Evolutionary conservation across 2,888 invertebrate species (phyloP).

Genomic region (Ophioninae sp.): DNA sequence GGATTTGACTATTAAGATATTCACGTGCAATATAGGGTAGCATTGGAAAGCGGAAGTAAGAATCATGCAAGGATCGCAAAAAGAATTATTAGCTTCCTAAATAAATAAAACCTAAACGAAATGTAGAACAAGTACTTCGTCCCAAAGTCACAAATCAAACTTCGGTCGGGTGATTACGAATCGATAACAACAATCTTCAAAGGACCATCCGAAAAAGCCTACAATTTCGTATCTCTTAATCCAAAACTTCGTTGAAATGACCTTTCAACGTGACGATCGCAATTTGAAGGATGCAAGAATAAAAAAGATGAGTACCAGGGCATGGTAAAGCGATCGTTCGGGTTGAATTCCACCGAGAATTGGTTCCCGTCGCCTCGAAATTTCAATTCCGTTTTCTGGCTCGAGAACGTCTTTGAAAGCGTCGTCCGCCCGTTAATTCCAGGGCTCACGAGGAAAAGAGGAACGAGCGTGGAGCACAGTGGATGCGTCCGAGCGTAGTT

Average conservation of each 20-base stretch:
- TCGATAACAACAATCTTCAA: neutral
- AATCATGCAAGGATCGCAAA: too few relatives aligned
- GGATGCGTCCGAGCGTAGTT: conserved; percentile 58
- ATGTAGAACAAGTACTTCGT: too few relatives aligned
- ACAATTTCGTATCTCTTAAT: neutral
- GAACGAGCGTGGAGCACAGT: conserved; percentile 56
- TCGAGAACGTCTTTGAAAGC: conserved; percentile 56
- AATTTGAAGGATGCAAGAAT: neutral
- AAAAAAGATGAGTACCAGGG: neutral
- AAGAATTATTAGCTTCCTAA: too few relatives aligned
- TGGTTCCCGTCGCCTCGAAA: conserved; percentile 40
- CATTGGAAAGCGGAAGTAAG: too few relatives aligned
- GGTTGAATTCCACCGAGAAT: conserved; percentile 32
- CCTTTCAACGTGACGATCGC: neutral
- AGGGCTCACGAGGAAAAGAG: conserved; percentile 56
- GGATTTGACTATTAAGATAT: too few relatives aligned
- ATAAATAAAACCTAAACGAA: too few relatives aligned
- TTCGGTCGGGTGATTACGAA: too few relatives aligned
- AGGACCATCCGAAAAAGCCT: neutral
- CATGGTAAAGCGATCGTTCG: conserved; percentile 4
- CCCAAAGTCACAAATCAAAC: too few relatives aligned
- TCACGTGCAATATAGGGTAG: too few relatives aligned
- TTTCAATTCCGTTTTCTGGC: conserved; percentile 55
- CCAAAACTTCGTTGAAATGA: neutral
- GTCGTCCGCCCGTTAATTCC: conserved; percentile 55